phyloP scores from a whole-genome alignment of 2,797 vertebrate species.

The Austrolebias charrua region DNA sequence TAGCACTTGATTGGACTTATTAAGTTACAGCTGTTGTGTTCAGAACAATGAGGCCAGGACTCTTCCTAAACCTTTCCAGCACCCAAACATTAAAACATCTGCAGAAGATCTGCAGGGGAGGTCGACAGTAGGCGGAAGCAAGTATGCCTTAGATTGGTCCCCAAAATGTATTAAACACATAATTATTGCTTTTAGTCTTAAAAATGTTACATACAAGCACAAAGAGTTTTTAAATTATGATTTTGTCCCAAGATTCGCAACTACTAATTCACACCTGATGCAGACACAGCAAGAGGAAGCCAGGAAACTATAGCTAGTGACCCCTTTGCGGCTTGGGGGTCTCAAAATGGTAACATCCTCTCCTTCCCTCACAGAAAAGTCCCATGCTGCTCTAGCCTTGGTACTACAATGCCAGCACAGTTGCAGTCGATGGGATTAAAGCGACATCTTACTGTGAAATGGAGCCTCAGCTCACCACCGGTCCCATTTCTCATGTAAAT shows the following conservation, averaged over 20 bases:
- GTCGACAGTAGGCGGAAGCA: constrained; percentile 17
- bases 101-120: constrained; percentile 40
- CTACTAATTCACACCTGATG: constrained; percentile 80
- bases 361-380: constrained; percentile 85
- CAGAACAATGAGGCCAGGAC: constrained; percentile 66
- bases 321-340: constrained; percentile 80
- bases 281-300: constrained; percentile 89
- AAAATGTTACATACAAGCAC: background rate
- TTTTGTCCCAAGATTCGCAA: constrained; percentile 60
- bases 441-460: constrained; percentile 82
- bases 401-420: constrained; percentile 79
- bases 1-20: constrained; percentile 74
- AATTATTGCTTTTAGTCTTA: background rate
- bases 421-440: constrained; percentile 92
- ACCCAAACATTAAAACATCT: constrained; percentile 55
- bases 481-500: constrained; percentile 92
- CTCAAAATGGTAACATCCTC: constrained; percentile 83
- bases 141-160: constrained; percentile 50
- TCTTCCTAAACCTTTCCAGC: constrained; percentile 57
- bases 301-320: constrained; percentile 82
- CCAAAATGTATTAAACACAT: constrained; percentile 45
- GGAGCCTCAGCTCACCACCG: constrained; percentile 80
- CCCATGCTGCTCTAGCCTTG: constrained; percentile 87
- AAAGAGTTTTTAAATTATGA: too few relatives aligned
- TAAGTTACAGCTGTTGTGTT: constrained; percentile 78